Evolutionary conservation across 2,113 vertebrate genomes (phyloP).

Genomic region (Strigops habroptila): DNA sequence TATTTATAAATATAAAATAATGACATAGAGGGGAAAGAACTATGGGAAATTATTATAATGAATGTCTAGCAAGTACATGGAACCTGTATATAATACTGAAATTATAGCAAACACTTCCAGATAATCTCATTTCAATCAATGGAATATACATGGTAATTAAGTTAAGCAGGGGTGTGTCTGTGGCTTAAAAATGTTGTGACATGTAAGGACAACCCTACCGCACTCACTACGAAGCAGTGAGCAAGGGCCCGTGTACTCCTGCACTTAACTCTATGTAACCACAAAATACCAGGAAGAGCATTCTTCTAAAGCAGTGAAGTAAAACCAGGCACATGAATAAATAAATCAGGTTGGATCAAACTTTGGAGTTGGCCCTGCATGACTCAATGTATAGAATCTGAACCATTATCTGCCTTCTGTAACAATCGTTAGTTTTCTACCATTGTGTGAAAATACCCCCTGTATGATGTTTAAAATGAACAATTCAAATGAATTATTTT

Average conservation of each 20-base stretch:
- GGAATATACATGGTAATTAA: neutral
- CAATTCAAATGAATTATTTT: neutral
- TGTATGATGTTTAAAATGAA: neutral
- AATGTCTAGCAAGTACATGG: neutral
- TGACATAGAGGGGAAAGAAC: neutral
- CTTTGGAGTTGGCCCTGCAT: neutral
- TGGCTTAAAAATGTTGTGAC: neutral
- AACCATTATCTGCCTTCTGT: neutral
- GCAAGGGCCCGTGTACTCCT: neutral
- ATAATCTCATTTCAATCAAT: neutral
- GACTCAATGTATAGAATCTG: rapidly evolving
- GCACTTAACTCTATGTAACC: rapidly evolving
- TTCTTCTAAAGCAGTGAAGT: neutral
- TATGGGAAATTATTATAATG: neutral
- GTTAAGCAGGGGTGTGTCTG: neutral
- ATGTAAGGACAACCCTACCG: neutral
- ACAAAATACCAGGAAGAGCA: neutral
- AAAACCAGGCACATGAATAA: rapidly evolving
- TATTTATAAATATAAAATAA: neutral
- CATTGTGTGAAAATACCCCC: neutral
- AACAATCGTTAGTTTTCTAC: neutral
- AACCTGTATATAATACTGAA: neutral
- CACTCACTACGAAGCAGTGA: neutral
- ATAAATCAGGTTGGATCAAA: neutral
- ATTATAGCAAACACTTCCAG: neutral